Evolutionary conservation across 2,888 invertebrate genomes (phyloP).

Genomic region (Hecatera dysodea): DNA sequence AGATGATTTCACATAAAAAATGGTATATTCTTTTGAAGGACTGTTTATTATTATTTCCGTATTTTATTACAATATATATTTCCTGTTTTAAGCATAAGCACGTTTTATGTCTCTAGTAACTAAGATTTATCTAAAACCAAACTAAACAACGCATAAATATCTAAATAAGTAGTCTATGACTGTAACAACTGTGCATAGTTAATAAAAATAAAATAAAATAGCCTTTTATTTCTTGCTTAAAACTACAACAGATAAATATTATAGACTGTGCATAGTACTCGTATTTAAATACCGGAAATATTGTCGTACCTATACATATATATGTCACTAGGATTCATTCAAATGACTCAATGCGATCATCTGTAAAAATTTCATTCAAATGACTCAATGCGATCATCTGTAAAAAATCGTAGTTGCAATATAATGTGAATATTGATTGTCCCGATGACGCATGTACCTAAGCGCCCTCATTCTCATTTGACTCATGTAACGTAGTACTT

Average conservation of each 20-base stretch:
- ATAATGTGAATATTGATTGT: slow-evolving; percentile 8
- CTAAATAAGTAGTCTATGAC: not conserved
- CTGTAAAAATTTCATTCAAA: no score
- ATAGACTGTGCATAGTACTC: not conserved
- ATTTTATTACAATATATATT: not conserved
- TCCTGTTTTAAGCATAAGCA: not conserved
- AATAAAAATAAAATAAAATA: no score
- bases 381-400: slow-evolving; percentile 30
- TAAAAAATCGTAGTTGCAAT: slow-evolving; percentile 26
- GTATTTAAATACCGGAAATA: not conserved
- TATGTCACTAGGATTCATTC: slow-evolving; percentile 3
- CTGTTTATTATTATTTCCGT: not conserved
- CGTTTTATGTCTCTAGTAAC: not conserved
- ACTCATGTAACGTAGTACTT: slow-evolving; percentile 26
- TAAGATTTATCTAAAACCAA: not conserved
- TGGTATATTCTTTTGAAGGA: not conserved
- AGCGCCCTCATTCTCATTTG: slow-evolving; percentile 35
- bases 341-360: slow-evolving; percentile 38
- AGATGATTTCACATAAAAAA: no score
- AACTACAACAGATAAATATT: no score
- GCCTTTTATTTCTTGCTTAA: no score
- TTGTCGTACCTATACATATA: no score
- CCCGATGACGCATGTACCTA: slow-evolving; percentile 12
- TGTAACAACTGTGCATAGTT: not conserved
- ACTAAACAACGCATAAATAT: no score